These are phyloP conservation scores for Herminia tarsipennalis DNA, from an alignment of 2,888 invertebrate genomes.

Conservation along the genomic window DNA sequence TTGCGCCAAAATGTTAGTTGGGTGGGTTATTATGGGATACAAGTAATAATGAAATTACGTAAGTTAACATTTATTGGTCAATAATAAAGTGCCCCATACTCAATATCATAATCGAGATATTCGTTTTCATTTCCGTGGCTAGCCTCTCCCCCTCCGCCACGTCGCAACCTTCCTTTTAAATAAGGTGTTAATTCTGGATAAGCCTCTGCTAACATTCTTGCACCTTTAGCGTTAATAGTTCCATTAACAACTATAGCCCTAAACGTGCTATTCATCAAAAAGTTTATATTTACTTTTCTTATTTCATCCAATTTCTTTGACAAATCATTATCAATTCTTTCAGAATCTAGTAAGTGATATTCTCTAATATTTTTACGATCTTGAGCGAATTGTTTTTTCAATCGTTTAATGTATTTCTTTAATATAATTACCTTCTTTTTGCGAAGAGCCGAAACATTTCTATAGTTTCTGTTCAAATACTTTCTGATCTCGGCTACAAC, in stretches of 20 bases:
- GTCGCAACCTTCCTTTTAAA: slow-evolving; percentile 25
- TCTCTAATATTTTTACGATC: slow-evolving; percentile 64
- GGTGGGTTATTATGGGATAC: too few species aligned
- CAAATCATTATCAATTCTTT: slow-evolving; percentile 58
- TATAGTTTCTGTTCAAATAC: slow-evolving; percentile 60
- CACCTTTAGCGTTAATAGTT: slow-evolving; percentile 49
- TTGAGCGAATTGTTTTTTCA: slow-evolving; percentile 66
- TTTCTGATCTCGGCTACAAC: slow-evolving; percentile 64
- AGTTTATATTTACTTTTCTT: slow-evolving; percentile 55
- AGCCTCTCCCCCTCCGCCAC: slow-evolving; percentile 28
- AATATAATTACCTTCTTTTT: slow-evolving; percentile 62
- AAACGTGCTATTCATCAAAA: slow-evolving; percentile 61
- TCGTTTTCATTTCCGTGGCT: neutral
- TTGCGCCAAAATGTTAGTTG: too few species aligned
- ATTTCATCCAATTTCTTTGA: slow-evolving; percentile 55
- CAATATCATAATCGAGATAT: slow-evolving; percentile 62
- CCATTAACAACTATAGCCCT: slow-evolving; percentile 66
- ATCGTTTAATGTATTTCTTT: slow-evolving; percentile 64
- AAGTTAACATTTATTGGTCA: slow-evolving; percentile 49
- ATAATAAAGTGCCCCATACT: slow-evolving; percentile 69
- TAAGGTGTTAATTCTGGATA: slow-evolving; percentile 61
- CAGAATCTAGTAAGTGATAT: slow-evolving; percentile 60
- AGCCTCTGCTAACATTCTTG: slow-evolving; percentile 54
- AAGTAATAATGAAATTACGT: neutral
- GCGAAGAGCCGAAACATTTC: slow-evolving; percentile 59